Evolutionary conservation across 1,140 invertebrate species (phyloP).

Genomic region (Rhyacophila brunnea): DNA sequence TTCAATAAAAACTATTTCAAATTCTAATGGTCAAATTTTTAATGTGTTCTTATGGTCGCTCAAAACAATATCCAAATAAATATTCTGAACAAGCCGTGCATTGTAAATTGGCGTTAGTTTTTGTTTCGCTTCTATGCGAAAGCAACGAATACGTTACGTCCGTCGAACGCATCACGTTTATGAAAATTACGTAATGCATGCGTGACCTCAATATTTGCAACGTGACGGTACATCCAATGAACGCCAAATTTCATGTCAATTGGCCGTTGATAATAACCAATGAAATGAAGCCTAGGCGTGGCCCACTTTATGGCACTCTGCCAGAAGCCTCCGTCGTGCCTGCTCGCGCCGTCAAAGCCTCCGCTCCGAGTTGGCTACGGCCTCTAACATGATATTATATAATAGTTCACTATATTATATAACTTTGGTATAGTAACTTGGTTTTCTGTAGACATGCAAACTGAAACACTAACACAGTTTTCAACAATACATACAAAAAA

Average conservation of each 20-base stretch:
- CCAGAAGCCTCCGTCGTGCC: slow-evolving; percentile 40
- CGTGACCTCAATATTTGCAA: slow-evolving; percentile 26
- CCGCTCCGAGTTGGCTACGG: neutral
- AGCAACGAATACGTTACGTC: too few species aligned
- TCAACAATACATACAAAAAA: too few species aligned
- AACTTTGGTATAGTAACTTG: neutral
- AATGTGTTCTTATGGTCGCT: too few species aligned
- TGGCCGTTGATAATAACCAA: slow-evolving; percentile 56
- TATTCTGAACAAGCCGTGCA: too few species aligned
- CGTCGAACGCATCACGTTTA: neutral
- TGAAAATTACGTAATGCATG: slow-evolving; percentile 15
- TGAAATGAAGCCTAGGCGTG: slow-evolving; percentile 50
- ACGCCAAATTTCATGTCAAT: slow-evolving; percentile 48
- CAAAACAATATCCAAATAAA: too few species aligned
- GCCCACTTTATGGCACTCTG: slow-evolving; percentile 45
- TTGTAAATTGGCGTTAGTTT: too few species aligned
- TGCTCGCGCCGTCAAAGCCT: slow-evolving; percentile 21
- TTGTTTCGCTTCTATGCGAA: too few species aligned
- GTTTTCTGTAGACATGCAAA: neutral
- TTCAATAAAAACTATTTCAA: too few species aligned
- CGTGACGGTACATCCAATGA: slow-evolving; percentile 45
- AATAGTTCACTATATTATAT: too few species aligned
- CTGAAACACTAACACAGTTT: too few species aligned
- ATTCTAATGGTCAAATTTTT: too few species aligned
- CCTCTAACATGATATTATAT: neutral